Evolutionary conservation across 37 sponge, comb jelly and placozoan species (phyloP), one percentile per base, ranked within the genome.

Genomic region (Spongia lamella): DNA sequence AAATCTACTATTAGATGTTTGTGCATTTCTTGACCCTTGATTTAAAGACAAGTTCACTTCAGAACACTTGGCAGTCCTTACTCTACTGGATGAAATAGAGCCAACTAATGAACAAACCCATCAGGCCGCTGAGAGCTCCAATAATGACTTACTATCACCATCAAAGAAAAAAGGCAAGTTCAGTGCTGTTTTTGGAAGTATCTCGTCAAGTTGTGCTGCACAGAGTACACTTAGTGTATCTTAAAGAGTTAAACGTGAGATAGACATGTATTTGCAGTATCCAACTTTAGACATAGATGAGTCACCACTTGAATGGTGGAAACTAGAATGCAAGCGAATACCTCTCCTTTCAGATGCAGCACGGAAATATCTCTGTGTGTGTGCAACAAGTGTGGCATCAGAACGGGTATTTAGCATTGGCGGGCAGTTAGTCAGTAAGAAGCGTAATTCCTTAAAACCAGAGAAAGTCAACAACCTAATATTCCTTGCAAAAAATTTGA

Each of bases 301-400:
- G 0, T 27, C 35, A 20, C 80, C 80, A 7, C 70, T 79, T 4
- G 54, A 17, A 7, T 79, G 80, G 80, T 79, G 80, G 80, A 79
- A 79, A 43, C 43, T 79, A 11, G 70, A 79, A 26, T 43, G 56
- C 56, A 7, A 20, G 19, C 56, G 70, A 19, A 69, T 53, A 25
- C 79, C 79, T 7, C 21, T 34, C 26, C 68, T 78, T 17, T 25
- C 58, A 35, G 15, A 15, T 14, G 29, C 68, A 26, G 79, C 79
- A 20, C 22, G 26, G 36, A 78, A 78, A 53, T 66, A 68, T 34
- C 56, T 78, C 25, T 78, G 79, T 36, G 11, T 78, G 14, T 69
- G 70, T 79, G 80, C 59, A 3, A 79, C 80, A 3, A 72, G 72
- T 80, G 72, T 80, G 43, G 72, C 81, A 61, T 70, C 81, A 16